Percentiles rank a stretch among this genome's conserved stretches.
These are phyloP conservation scores for Enhydra lutris DNA, from an alignment of 2,113 vertebrate genomes.

Conservation along the genomic window DNA sequence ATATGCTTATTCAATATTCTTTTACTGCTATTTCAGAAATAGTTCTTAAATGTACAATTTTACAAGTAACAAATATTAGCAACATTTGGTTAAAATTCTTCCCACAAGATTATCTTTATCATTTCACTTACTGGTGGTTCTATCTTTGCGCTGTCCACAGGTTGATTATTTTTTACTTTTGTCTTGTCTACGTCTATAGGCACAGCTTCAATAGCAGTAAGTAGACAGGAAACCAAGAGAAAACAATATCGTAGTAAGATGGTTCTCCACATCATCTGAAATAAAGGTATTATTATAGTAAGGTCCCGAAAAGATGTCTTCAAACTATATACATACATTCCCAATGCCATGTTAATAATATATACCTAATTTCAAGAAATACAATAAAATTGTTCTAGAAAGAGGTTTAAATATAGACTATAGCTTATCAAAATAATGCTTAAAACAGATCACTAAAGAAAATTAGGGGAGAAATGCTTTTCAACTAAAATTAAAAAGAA, in stretches of 20 bases:
- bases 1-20: background rate
- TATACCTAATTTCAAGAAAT: constrained; percentile 1
- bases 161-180: constrained; percentile 85
- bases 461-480: background rate
- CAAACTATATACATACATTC: background rate
- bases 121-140: constrained; percentile 89
- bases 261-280: constrained; percentile 88
- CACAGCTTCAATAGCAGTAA: constrained; percentile 86
- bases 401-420: background rate
- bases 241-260: constrained; percentile 75
- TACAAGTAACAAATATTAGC: constrained; percentile 7
- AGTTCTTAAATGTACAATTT: constrained; percentile 24
- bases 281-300: constrained; percentile 48
- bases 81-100: constrained; percentile 1
- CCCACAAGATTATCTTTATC: background rate
- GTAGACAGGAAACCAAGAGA: constrained; percentile 83
- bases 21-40: constrained; percentile 30
- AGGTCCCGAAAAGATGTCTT: background rate
- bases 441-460: background rate
- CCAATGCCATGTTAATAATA: background rate
- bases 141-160: constrained; percentile 85
- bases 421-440: constrained; percentile 17
- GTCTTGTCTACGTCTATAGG: constrained; percentile 96
- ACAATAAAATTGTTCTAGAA: constrained; percentile 5
- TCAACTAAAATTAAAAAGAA: constrained; percentile 18